Evolutionary conservation across 1,140 invertebrate species (phyloP).

Genomic region (Lordiphosa stackelbergi): DNA sequence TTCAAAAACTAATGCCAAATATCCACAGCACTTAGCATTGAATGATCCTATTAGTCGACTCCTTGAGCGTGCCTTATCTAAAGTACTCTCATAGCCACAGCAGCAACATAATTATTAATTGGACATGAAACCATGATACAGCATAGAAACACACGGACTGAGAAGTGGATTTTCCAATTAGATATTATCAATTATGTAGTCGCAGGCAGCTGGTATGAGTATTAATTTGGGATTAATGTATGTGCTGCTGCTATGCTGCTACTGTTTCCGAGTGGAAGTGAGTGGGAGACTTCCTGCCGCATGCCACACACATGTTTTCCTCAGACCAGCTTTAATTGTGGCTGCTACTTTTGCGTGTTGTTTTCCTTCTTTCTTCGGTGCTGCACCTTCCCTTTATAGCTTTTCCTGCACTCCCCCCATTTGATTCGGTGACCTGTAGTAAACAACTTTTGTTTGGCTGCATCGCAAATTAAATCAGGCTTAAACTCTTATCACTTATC

Average conservation of each 20-base stretch:
- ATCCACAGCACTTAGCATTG: no score
- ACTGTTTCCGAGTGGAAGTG: background rate
- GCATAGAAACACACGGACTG: no score
- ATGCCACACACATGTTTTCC: slow-evolving; percentile 27
- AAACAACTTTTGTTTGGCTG: slow-evolving; percentile 32
- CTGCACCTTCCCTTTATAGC: slow-evolving; percentile 15
- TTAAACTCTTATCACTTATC: slow-evolving; percentile 50
- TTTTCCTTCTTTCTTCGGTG: slow-evolving; percentile 7
- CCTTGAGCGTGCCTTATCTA: no score
- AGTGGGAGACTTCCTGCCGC: slow-evolving; percentile 38
- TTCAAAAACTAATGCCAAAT: no score
- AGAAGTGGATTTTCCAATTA: slow-evolving; percentile 56
- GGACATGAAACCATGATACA: no score
- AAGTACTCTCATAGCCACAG: no score
- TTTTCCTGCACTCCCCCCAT: background rate
- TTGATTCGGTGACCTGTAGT: slow-evolving; percentile 1
- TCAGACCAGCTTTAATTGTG: slow-evolving; percentile 12
- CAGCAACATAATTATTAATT: no score
- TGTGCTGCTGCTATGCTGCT: slow-evolving; percentile 9
- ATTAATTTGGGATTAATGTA: slow-evolving; percentile 45
- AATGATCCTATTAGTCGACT: no score
- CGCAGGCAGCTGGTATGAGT: slow-evolving; percentile 9
- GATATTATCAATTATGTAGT: slow-evolving; percentile 49
- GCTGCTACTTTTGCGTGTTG: slow-evolving; percentile 23
- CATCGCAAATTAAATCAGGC: slow-evolving; percentile 46